These are phyloP conservation scores for Monopis laevigella DNA, from an alignment of 2,888 invertebrate species.

Conservation along the genomic window DNA sequence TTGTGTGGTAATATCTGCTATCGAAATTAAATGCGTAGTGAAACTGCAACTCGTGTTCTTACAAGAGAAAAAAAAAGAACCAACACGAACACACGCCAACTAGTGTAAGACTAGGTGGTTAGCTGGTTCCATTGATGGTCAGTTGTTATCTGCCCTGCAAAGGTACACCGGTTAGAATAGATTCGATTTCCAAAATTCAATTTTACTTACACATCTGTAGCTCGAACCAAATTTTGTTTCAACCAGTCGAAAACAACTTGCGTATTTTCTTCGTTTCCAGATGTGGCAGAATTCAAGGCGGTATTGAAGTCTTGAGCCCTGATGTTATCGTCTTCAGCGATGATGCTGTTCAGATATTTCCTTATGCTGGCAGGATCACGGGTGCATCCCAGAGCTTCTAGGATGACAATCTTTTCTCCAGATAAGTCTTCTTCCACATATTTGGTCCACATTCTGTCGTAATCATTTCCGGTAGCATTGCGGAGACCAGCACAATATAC, in stretches of 20 bases:
- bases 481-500: constrained; percentile 81
- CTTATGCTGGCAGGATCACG: constrained; percentile 42
- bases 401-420: constrained; percentile 72
- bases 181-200: too few relatives aligned
- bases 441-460: constrained; percentile 71
- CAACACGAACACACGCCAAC: too few relatives aligned
- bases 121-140: too few relatives aligned
- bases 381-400: constrained; percentile 76
- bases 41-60: too few relatives aligned
- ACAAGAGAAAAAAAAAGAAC: too few relatives aligned
- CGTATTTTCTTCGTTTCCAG: constrained; percentile 64
- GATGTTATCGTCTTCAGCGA: constrained; percentile 29
- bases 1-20: too few relatives aligned
- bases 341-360: constrained; percentile 34
- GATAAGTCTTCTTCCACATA: constrained; percentile 69
- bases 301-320: constrained; percentile 49
- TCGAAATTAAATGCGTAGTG: too few relatives aligned
- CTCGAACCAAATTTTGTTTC: constrained; percentile 28
- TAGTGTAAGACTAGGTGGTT: too few relatives aligned
- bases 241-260: constrained; percentile 65
- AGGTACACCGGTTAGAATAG: too few relatives aligned
- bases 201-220: constrained; percentile 28
- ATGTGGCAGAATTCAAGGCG: constrained; percentile 56
- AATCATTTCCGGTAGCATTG: constrained; percentile 69
- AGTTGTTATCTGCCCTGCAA: too few relatives aligned